Conservation (phyloP, 2,113 vertebrate genomes). For the Cygnus atratus region DNA sequence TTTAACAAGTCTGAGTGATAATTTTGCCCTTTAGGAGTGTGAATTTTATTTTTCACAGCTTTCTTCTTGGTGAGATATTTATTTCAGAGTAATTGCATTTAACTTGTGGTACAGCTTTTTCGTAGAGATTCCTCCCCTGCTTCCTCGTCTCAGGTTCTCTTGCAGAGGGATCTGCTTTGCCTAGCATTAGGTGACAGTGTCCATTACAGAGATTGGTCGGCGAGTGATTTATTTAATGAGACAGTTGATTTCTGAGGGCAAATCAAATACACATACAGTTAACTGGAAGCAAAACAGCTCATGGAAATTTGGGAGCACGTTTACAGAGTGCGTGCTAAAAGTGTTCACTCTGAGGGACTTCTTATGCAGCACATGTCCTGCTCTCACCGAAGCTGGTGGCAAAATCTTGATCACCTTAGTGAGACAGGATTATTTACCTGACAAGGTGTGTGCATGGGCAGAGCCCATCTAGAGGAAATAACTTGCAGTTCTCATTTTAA, state of each 20-base stretch:
- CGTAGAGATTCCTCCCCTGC: background rate
- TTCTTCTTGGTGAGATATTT: slow-evolving; percentile 64
- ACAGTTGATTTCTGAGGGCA: slow-evolving; percentile 45
- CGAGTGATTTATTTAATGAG: slow-evolving; percentile 56
- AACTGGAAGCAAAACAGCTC: background rate
- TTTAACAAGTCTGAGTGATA: slow-evolving; percentile 76
- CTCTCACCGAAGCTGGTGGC: background rate
- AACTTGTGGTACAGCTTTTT: background rate
- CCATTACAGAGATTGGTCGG: slow-evolving; percentile 56
- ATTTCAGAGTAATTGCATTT: slow-evolving; percentile 57
- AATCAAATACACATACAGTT: slow-evolving; percentile 14
- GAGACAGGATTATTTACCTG: background rate
- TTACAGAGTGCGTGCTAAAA: background rate
- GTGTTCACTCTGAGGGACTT: background rate
- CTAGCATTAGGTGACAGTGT: slow-evolving; percentile 52
- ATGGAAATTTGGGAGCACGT: background rate
- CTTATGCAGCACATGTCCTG: background rate
- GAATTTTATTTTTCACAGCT: slow-evolving; percentile 77
- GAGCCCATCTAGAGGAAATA: background rate
- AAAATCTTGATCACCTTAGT: background rate
- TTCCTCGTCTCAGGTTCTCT: slow-evolving; percentile 48
- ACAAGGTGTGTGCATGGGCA: background rate
- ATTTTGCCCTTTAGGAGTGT: slow-evolving; percentile 72
- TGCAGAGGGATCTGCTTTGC: slow-evolving; percentile 60
- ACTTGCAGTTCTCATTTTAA: background rate